phyloP scores from a whole-genome alignment of 2,113 vertebrate species.

The Aythya baeri region DNA sequence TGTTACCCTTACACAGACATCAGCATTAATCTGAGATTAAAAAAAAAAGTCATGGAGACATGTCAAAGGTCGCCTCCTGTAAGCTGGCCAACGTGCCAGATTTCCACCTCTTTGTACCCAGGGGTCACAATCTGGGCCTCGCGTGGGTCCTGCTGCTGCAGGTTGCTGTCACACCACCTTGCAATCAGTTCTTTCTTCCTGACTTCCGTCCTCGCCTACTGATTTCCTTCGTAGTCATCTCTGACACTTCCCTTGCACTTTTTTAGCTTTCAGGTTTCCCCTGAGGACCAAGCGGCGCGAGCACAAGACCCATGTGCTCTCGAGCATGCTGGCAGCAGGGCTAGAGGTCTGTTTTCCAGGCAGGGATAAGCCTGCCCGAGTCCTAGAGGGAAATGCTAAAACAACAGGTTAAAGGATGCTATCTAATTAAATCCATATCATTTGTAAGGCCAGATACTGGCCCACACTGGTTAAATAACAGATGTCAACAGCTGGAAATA shows the following conservation, averaged over 20 bases:
- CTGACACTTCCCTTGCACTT: conserved; percentile 31
- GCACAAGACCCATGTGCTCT: background rate
- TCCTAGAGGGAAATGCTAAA: background rate
- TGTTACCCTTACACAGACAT: background rate
- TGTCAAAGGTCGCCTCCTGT: background rate
- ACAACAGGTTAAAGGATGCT: background rate
- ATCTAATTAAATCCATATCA: rapidly evolving
- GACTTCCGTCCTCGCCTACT: background rate
- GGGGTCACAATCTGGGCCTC: background rate
- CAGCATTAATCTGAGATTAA: background rate
- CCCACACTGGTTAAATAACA: background rate
- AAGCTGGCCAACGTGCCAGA: background rate
- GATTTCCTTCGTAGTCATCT: conserved; percentile 36
- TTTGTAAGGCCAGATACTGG: background rate
- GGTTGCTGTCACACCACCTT: background rate
- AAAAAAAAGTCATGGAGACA: background rate
- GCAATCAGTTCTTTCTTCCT: background rate
- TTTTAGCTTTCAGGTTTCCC: conserved; percentile 39
- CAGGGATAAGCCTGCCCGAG: background rate
- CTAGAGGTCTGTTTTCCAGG: background rate
- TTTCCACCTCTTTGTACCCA: background rate
- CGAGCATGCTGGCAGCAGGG: background rate
- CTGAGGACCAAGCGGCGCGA: background rate
- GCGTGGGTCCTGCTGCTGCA: background rate
- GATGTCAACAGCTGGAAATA: background rate